A percentile compares a stretch with the other conserved stretches of the same genome.
Evolutionary conservation across 2,888 invertebrate genomes (phyloP).

Genomic region (Tetramorium bicarinatum): DNA sequence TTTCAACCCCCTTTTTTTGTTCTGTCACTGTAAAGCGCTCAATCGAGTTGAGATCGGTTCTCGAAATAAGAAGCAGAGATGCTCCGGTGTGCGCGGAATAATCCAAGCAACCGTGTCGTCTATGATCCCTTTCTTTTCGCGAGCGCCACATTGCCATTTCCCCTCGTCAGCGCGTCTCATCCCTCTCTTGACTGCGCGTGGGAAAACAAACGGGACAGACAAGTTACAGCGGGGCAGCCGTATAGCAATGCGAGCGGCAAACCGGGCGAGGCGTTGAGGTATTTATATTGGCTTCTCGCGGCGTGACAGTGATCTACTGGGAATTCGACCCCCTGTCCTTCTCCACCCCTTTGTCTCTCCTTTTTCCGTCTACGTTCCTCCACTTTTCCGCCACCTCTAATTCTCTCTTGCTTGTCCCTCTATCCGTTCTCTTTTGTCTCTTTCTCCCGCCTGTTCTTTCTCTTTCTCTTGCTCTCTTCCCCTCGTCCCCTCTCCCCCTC

Average conservation of each 20-base stretch:
- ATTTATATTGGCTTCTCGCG: conserved; percentile 85
- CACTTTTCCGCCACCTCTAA: conserved; percentile 43
- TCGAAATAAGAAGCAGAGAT: conserved; percentile 59
- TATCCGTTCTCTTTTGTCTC: conserved; percentile 37
- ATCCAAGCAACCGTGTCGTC: conserved; percentile 65
- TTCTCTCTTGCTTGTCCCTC: conserved; percentile 60
- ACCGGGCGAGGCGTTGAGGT: conserved; percentile 82
- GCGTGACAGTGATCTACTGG: conserved; percentile 86
- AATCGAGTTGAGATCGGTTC: conserved; percentile 52
- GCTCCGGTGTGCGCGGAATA: conserved; percentile 73
- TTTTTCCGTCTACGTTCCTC: conserved; percentile 60
- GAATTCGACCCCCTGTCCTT: conserved; percentile 80
- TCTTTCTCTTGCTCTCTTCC: neutral
- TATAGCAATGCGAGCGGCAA: conserved; percentile 75
- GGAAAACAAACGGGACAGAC: conserved; percentile 76
- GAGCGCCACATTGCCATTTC: conserved; percentile 25
- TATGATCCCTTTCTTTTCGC: conserved; percentile 67
- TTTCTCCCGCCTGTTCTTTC: conserved; percentile 19
- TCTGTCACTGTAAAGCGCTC: neutral
- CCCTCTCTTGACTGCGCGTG: conserved; percentile 39
- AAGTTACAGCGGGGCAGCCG: conserved; percentile 71
- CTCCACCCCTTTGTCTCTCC: conserved; percentile 68
- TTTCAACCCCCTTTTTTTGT: neutral
- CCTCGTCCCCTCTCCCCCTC: no score
- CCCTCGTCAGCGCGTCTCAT: conserved; percentile 15